Evolutionary conservation across 37 sponge, comb jelly and placozoan genomes (phyloP), one percentile per base, ranked within the genome.

Genomic region (Aplysina aerophoba): DNA sequence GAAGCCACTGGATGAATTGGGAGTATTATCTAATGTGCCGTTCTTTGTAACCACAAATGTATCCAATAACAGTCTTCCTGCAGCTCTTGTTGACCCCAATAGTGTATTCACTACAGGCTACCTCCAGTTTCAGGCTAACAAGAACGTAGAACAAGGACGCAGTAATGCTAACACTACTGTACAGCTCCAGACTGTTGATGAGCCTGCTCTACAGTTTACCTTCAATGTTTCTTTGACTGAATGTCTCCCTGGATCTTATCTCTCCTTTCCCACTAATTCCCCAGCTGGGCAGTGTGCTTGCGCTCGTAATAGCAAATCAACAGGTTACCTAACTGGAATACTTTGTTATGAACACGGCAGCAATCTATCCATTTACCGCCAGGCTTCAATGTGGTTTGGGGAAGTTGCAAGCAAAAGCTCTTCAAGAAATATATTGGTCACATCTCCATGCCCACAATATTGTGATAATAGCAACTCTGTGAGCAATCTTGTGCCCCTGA

Each of bases 221-320:
- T 16, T 69, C 31, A 69, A 69, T 69, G 71, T 69, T 4, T 11
- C 71, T 34, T 35, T 69, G 71, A 30, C 34, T 17, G 34, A 69
- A 35, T 69, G 71, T 25, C 71, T 35, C 4, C 71, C 71, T 69
- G 71, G 71, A 17, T 69, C 71, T 17, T 35, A 69, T 25, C 1
- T 44, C 50, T 8, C 6, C 8, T 44, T 69, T 8, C 34, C 71
- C 30, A 35, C 1, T 8, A 69, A 69, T 3, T 1, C 35, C 6
- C 35, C 8, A 44, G 3, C 50, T 44, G 50, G 50, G 3, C 50
- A 31, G 71, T 69, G 71, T 30, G 33, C 34, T 1, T 69, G 71
- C 33, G 28, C 71, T 34, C 28, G 6, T 69, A 30, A 30, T 3
- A 69, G 33, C 4, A 35, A 30, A 34, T 1, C 28, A 16, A 69